Conservation (phyloP, 2,797 vertebrate species). For the Poecilia picta region DNA sequence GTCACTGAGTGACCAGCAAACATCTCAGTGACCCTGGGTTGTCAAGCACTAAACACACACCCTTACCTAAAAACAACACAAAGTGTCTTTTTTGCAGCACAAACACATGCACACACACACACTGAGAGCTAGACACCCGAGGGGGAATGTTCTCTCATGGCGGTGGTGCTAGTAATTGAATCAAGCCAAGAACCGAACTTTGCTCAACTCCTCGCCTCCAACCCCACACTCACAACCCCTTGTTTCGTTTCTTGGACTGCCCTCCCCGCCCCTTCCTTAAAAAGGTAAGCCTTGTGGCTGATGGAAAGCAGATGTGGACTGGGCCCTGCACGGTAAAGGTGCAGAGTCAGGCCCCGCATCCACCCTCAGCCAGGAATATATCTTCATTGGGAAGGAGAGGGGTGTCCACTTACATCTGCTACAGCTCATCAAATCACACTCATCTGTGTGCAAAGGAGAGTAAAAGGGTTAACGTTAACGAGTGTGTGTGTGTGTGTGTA, state of each 20-base stretch:
- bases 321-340: slow-evolving; percentile 80
- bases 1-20: slow-evolving; percentile 46
- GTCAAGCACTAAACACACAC: slow-evolving; percentile 19
- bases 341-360: slow-evolving; percentile 75
- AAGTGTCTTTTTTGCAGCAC: slow-evolving; percentile 30
- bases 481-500: slow-evolving; percentile 40
- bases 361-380: slow-evolving; percentile 79
- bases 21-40: slow-evolving; percentile 36
- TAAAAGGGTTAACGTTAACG: slow-evolving; percentile 47
- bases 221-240: slow-evolving; percentile 34
- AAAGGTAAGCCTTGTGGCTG: slow-evolving; percentile 80
- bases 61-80: slow-evolving; percentile 11
- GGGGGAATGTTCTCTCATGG: slow-evolving; percentile 75
- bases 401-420: slow-evolving; percentile 78
- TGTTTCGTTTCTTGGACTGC: slow-evolving; percentile 56
- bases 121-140: slow-evolving; percentile 56
- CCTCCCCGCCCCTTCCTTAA: slow-evolving; percentile 72
- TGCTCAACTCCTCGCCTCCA: slow-evolving; percentile 43
- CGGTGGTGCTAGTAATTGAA: slow-evolving; percentile 89
- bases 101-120: slow-evolving; percentile 51
- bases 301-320: slow-evolving; percentile 87
- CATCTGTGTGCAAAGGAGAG: slow-evolving; percentile 64
- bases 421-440: slow-evolving; percentile 80
- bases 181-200: slow-evolving; percentile 86
- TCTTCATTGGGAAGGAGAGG: slow-evolving; percentile 81